Conservation (phyloP, 2,797 vertebrate species). For the Pseudochirops cupreus region DNA sequence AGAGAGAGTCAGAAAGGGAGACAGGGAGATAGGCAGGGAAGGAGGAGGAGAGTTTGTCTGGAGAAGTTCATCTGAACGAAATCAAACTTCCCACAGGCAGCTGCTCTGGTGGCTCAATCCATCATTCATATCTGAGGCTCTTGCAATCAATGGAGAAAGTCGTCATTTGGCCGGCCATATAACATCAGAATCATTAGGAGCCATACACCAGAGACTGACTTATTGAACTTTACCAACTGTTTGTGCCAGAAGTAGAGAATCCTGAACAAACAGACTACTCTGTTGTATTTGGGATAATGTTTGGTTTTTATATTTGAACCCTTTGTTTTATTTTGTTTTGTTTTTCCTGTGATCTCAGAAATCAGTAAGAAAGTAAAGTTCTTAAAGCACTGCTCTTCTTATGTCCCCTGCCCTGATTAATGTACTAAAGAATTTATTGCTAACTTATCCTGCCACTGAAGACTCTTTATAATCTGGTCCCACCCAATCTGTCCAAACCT, state of each 20-base stretch:
- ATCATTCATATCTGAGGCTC: constrained; percentile 68
- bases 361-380: not conserved
- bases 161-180: constrained; percentile 67
- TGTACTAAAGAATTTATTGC: not conserved
- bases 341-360: not conserved
- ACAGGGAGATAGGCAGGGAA: constrained; percentile 20
- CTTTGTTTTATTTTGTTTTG: not conserved
- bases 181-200: constrained; percentile 71
- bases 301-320: not conserved
- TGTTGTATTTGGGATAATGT: not conserved
- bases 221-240: constrained; percentile 31
- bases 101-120: constrained; percentile 32
- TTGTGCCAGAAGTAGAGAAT: constrained; percentile 1
- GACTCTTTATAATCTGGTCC: not conserved
- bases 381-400: not conserved
- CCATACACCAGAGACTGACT: constrained; percentile 18
- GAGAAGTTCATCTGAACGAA: constrained; percentile 72
- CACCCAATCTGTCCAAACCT: not conserved
- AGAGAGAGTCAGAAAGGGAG: not conserved
- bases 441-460: not conserved
- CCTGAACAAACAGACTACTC: not conserved
- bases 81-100: constrained; percentile 64
- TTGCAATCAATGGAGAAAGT: constrained; percentile 57
- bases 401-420: not conserved
- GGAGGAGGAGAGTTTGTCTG: constrained; percentile 38